Evolutionary conservation across 1,140 invertebrate species (phyloP), one percentile per base, ranked within the genome.

Genomic region (Apis florea): DNA sequence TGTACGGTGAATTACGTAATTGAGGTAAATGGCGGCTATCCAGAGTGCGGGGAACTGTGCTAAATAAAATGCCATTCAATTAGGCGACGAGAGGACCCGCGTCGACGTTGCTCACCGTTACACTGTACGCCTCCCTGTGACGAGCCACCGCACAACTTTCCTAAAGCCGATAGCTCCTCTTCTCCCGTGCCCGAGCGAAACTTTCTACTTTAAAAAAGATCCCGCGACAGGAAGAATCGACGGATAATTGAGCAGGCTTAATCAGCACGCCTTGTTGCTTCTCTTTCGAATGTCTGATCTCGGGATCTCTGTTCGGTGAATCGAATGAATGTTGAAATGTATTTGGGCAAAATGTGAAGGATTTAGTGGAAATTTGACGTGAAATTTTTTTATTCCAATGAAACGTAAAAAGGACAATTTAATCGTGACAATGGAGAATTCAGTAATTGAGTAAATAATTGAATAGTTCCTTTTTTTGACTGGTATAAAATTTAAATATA

Each of bases 31-130:
- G 87, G 84, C 81, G 85, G 89, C 89, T 89, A 91, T 92, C 90
- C 87, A 90, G 85, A 90, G 88, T 90, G 90, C 90, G 86, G 89
- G 87, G 87, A 89, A 90, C 89, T 92, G 89, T 90, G 89, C 86
- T 92, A 92, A 91, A 92, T 92, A 92, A 92, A 92, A 90, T 90
- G 90, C 88, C 87, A 89, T 90, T 92, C 90, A 92, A 91, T 91
- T 90, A 90, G 85, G 78, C 87, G 78, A 80, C 75, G 80, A 86
- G 83, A 87, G 82, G 79, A 85, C 83, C 75, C 73, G 79, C 84
- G 84, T 83, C 75, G 84, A 73, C 71, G 84, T 69, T 76, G n/a
- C 66, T n/a, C 81, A 26, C 54, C 70, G 12, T 24, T 47, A 8
- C 54, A 40, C 70, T 17, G 49, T 40, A 40, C 31, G 72, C 63